Evolutionary conservation across 2,888 invertebrate species (phyloP).

Genomic region (Drosophila multiciliata): DNA sequence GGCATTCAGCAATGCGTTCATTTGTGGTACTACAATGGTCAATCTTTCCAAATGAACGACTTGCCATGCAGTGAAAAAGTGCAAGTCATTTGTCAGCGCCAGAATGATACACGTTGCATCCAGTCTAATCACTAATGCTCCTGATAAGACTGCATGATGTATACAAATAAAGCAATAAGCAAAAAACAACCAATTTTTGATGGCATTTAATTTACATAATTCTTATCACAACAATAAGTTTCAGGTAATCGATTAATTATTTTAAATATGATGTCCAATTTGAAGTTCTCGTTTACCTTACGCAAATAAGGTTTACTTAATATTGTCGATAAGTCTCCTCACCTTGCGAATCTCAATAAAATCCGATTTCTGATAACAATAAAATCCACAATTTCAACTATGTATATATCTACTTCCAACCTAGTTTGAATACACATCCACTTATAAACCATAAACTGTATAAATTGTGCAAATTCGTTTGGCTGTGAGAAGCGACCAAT

Average conservation of each 20-base stretch:
- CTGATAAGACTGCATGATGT: neutral
- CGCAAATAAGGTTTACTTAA: neutral
- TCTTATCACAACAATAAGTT: neutral
- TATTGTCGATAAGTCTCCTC: neutral
- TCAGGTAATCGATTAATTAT: neutral
- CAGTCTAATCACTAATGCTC: neutral
- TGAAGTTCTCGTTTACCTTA: neutral
- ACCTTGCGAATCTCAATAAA: too few species aligned
- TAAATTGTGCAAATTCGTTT: neutral
- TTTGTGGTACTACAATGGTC: neutral
- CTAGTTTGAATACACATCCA: neutral
- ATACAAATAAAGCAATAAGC: neutral
- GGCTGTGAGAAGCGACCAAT: neutral
- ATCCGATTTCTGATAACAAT: neutral
- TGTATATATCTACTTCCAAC: neutral
- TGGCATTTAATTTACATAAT: neutral
- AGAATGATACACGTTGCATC: neutral
- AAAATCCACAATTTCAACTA: neutral
- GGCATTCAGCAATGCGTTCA: constrained; percentile 24
- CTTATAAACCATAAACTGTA: neutral
- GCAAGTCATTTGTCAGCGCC: constrained; percentile 4
- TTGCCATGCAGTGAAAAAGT: constrained; percentile 6
- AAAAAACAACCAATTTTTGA: too few species aligned
- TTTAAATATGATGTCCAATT: neutral
- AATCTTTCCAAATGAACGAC: constrained; percentile 29